Base-by-base conservation (phyloP, 2,888 invertebrate genomes). In the Leucozona laternaria region DNA sequence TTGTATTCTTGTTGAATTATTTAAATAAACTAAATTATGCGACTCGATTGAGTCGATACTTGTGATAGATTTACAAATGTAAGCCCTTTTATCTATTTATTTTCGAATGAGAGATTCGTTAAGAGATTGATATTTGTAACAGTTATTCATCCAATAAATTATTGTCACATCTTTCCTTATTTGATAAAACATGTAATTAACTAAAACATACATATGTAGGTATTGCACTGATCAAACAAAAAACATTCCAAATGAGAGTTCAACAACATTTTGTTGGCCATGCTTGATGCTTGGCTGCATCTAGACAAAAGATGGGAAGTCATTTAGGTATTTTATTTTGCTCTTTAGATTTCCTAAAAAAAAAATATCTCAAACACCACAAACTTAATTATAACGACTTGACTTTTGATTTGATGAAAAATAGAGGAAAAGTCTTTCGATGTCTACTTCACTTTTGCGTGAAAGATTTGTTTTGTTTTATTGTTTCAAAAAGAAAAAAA, bases 311-410 rank as follows among this genome's bases (percentile, higher is more conserved):
- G 76, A 34, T 70, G 79, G 68, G 79, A 79, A 72, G 68, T 77
- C 68, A 48, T 57, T 58, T 28, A 28, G 25, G 7, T 25, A 1
- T 6, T 25, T 25, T 15, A 13, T 50, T 28, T 68, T 64, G 45
- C 45, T 25, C 37, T 17, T 28, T 43, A 53, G 62, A 78, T 81
- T 79, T 64, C 34, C 50, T 20, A 60, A 81, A 31, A 31, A 31
- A 77, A 22, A 79, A 78, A 34, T 72, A 43, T 79, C 48, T 66
- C 60, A 72, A 76, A 76, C 55, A 11, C 15, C 79, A 78, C n/a
- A n/a, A n/a, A 40, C 78, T 70, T 15, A 60, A 88, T 57, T 66
- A 83, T 85, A 45, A 85, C 78, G 70, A 45, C 25, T 15, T 70
- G 57, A 11, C 22, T 60, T n/a, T n/a, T 48, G 60, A 28, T 71